phyloP scores from a whole-genome alignment of 2,113 vertebrate species.

The Ursus arctos region DNA sequence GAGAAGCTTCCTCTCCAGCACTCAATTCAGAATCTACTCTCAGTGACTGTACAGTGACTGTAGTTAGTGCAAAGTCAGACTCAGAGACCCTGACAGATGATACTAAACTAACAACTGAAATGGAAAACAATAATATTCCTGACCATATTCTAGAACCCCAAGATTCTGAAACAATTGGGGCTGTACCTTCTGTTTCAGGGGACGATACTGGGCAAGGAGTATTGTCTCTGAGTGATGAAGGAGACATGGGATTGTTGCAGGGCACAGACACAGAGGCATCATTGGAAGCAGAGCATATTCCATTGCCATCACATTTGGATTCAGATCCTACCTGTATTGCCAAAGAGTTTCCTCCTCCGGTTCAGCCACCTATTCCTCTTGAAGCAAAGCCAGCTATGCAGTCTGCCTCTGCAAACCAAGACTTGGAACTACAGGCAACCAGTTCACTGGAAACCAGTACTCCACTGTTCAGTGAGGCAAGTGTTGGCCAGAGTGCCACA shows the following conservation, averaged over 20 bases:
- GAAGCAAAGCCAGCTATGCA: conserved; percentile 30
- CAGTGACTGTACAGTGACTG: conserved; percentile 34
- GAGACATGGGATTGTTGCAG: conserved; percentile 63
- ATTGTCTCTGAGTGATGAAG: conserved; percentile 69
- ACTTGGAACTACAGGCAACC: not conserved
- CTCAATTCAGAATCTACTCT: not conserved
- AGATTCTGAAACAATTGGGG: conserved; percentile 24
- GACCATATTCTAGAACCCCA: conserved; percentile 62
- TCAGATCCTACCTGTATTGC: not conserved
- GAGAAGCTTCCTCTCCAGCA: conserved; percentile 17
- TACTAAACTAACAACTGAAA: conserved; percentile 42
- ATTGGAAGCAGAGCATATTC: conserved; percentile 51
- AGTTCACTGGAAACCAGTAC: not conserved
- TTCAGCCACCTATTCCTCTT: not conserved
- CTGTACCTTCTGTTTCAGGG: conserved; percentile 45
- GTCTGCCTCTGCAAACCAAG: not conserved
- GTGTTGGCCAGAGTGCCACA: not conserved
- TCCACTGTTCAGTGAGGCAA: not conserved
- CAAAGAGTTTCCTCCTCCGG: conserved; percentile 39
- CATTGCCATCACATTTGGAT: not conserved
- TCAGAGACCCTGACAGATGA: conserved; percentile 59
- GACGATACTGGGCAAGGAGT: conserved; percentile 56
- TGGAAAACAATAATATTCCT: conserved; percentile 5
- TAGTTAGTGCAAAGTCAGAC: conserved; percentile 47
- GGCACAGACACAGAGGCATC: conserved; percentile 66